A percentile compares a stretch with the other conserved stretches of the same genome.
Evolutionary conservation across 2,888 invertebrate species (phyloP).

Genomic region (Muschampia plurimacula): DNA sequence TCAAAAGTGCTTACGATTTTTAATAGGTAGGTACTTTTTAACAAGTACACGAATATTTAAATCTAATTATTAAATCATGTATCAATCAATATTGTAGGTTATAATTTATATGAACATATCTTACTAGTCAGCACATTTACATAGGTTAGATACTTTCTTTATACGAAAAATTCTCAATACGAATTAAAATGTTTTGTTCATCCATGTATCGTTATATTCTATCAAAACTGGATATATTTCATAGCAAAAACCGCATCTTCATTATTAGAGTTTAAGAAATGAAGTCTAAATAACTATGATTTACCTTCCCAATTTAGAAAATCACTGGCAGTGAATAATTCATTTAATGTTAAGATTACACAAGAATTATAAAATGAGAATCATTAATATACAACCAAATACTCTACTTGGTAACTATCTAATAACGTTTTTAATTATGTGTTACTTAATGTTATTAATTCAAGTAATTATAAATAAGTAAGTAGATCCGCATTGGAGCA

Average conservation of each 20-base stretch:
- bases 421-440: conserved; percentile 15
- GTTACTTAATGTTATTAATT: neutral
- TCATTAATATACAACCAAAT: conserved; percentile 30
- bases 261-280: conserved; percentile 19
- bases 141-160: conserved; percentile 2
- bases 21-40: neutral
- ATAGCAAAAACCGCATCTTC: conserved; percentile 33
- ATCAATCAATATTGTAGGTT: conserved; percentile 10
- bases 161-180: neutral
- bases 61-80: conserved; percentile 18
- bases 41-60: neutral
- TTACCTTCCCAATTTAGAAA: conserved; percentile 14
- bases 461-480: neutral
- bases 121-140: conserved; percentile 35
- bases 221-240: conserved; percentile 39
- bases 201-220: conserved; percentile 11
- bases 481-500: neutral
- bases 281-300: conserved; percentile 23
- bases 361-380: neutral
- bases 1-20: neutral
- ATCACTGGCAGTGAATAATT: conserved; percentile 29
- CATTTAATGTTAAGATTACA: neutral
- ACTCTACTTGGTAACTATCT: conserved; percentile 25
- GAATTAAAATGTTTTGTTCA: neutral
- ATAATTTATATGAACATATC: conserved; percentile 9